Percentiles rank a stretch among this genome's conserved stretches.
Conservation (phyloP, 2,113 vertebrate genomes). For the Hippolais icterina region DNA sequence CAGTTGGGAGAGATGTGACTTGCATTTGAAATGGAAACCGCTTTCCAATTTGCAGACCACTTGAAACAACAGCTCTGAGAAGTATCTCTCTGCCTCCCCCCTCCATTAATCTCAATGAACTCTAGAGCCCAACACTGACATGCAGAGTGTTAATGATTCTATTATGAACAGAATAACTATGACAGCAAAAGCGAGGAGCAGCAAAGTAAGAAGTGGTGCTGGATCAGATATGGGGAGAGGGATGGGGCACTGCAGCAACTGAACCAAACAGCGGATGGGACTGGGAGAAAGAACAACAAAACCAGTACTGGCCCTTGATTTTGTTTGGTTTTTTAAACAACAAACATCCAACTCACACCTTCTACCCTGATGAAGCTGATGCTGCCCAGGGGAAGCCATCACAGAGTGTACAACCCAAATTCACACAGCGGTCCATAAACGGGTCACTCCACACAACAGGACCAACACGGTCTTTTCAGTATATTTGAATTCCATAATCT, state of each 20-base stretch:
- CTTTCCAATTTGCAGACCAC: constrained; percentile 48
- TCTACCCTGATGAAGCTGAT: not conserved
- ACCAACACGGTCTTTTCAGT: not conserved
- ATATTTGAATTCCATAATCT: not conserved
- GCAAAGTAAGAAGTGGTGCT: not conserved
- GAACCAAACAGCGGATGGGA: not conserved
- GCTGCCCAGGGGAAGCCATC: not conserved
- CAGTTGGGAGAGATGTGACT: constrained; percentile 22
- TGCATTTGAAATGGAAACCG: constrained; percentile 36
- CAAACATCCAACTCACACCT: not conserved
- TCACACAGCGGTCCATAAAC: not conserved
- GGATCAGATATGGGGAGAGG: not conserved
- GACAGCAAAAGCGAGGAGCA: not conserved
- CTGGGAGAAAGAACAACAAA: not conserved
- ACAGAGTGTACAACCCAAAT: not conserved
- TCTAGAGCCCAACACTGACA: constrained; percentile 36
- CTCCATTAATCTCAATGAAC: constrained; percentile 62
- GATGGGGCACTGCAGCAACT: not conserved
- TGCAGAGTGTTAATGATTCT: constrained; percentile 50
- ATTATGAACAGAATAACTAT: constrained; percentile 49
- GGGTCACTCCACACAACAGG: not conserved
- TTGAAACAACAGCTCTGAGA: constrained; percentile 45
- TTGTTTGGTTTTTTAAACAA: not conserved
- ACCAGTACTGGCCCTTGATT: not conserved
- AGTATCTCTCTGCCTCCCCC: constrained; percentile 35